Evolutionary conservation across 2,797 vertebrate species (phyloP), one percentile per base, ranked within the genome.

Genomic region (Halcyon leucocephala): DNA sequence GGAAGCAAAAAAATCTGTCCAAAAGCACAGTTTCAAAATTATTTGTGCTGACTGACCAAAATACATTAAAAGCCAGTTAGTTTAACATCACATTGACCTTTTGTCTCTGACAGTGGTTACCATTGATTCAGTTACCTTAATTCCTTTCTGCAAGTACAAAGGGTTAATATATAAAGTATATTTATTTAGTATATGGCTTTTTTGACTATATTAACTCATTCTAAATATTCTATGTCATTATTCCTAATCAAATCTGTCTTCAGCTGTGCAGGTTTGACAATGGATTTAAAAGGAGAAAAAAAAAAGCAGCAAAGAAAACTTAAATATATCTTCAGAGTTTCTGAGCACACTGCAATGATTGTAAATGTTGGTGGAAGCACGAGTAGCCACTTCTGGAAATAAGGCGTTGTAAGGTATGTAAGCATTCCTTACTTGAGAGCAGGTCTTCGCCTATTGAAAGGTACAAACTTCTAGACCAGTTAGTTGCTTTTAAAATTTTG

Each of bases 1-100:
- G 58, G 93, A 97, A 95, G 91, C 51, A 91, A 95, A 89, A 69
- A 95, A 85, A 88, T 81, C 76, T 79, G 3, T 82, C 82, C 83
- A 55, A 86, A 92, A 85, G 70, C 25, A 83, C 20, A 25, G 62
- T 66, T 94, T 76, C 76, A 88, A 85, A 94, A 82, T 67, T 70
- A 28, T 33, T 90, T 94, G 21, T 93, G 91, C 92, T 95, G 95
- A 95, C 84, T 74, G 19, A 73, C 69, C 24, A 55, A 71, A 74
- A 64, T 57, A 6, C n/a, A 7, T 60, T 85, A 35, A 91, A 88
- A 85, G 86, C 39, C 80, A 88, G 18, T 84, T 61, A 71, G 60
- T 39, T 86, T 58, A 69, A 41, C 44, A 74, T 72, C 46, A 61
- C 39, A n/a, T 4, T 64, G 69, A 89, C 76, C 72, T 91, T 74